These are phyloP conservation scores for Otocyon megalotis DNA, from an alignment of 2,113 vertebrate species.

Conservation along the genomic window DNA sequence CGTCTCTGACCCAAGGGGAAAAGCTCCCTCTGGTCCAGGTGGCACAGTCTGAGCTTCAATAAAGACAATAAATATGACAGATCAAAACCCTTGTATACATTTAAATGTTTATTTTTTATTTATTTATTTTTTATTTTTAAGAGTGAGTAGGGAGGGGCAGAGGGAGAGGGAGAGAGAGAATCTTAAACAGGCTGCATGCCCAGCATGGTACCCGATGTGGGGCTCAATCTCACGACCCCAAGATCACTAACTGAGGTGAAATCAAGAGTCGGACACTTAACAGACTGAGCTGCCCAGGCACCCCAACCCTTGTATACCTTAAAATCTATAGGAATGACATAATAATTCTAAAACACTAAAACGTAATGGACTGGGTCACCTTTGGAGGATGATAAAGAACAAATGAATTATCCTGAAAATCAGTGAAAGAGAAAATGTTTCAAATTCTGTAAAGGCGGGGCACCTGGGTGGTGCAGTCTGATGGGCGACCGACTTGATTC, in stretches of 20 bases:
- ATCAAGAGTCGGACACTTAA: background rate
- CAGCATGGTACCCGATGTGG: background rate
- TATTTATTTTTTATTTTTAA: background rate
- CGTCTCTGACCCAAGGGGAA: background rate
- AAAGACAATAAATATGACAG: background rate
- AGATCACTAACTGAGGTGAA: background rate
- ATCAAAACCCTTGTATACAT: background rate
- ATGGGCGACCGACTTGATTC: background rate
- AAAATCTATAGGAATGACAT: background rate
- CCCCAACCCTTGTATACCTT: background rate
- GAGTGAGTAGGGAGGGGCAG: background rate
- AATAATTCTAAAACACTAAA: background rate
- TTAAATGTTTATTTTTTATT: background rate
- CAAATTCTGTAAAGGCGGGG: background rate
- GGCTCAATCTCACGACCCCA: background rate
- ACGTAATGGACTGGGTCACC: background rate
- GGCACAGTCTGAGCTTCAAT: background rate
- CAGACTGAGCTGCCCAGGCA: too few relatives aligned
- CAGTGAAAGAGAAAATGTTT: background rate
- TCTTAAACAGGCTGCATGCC: background rate
- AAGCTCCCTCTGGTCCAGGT: background rate
- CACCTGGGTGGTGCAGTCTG: background rate
- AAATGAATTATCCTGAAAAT: background rate
- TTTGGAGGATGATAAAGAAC: background rate
- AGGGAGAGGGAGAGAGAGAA: background rate